phyloP scores from a whole-genome alignment of 2,797 vertebrate species.

The Lithobates sylvaticus region DNA sequence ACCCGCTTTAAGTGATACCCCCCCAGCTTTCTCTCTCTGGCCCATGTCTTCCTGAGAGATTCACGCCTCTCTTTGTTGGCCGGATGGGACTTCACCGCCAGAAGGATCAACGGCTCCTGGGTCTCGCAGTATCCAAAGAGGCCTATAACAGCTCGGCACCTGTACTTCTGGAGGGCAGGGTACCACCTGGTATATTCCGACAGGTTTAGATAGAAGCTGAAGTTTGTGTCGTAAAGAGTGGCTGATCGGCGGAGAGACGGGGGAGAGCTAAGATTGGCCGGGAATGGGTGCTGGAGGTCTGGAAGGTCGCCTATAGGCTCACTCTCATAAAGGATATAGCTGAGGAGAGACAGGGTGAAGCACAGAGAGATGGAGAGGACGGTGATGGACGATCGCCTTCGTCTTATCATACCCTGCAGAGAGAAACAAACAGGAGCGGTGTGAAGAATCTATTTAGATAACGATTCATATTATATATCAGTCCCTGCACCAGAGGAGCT shows the following conservation, averaged over 20 bases:
- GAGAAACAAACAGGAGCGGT: neutral
- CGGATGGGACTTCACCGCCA: conserved; percentile 42
- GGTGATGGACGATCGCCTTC: neutral
- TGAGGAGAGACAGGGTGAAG: neutral
- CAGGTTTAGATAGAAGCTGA: conserved; percentile 38
- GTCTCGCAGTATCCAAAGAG: conserved; percentile 19
- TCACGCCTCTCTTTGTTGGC: neutral
- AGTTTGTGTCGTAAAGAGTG: conserved; percentile 36
- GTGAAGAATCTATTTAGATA: no score
- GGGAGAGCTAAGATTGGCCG: conserved; percentile 33
- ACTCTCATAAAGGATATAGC: neutral
- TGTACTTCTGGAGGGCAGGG: conserved; percentile 39
- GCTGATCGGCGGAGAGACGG: conserved; percentile 37
- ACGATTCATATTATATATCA: no score
- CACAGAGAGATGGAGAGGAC: neutral
- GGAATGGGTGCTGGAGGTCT: conserved; percentile 18
- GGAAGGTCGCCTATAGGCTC: conserved; percentile 21
- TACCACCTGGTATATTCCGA: neutral
- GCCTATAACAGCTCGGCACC: conserved; percentile 29
- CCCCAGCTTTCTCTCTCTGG: conserved; percentile 2
- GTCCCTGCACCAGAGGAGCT: no score
- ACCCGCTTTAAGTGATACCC: conserved; percentile 20
- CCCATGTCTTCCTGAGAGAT: conserved; percentile 35
- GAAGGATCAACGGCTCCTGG: neutral
- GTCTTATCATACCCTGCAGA: conserved; percentile 14